Evolutionary conservation across 2,888 invertebrate species (phyloP).

Genomic region (Xanthia icteritia): DNA sequence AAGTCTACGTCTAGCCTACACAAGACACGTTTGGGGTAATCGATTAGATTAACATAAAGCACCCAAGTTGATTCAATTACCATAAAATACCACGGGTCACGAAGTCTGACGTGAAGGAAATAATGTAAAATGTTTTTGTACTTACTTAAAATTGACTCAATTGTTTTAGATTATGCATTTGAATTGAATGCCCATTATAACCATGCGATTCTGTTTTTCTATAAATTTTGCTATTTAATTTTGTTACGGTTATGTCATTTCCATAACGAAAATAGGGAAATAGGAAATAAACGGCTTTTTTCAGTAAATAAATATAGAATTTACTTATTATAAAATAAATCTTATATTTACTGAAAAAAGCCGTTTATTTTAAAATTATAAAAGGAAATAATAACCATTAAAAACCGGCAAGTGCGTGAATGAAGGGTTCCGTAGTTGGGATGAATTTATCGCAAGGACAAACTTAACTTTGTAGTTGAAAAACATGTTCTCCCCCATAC

Average conservation of each 20-base stretch:
- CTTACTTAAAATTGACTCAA: conserved; percentile 31
- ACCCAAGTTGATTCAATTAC: conserved; percentile 54
- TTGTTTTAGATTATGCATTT: conserved; percentile 41
- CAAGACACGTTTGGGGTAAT: conserved; percentile 47
- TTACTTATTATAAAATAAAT: too few species aligned
- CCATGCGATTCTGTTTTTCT: conserved; percentile 28
- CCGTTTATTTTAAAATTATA: conserved; percentile 4
- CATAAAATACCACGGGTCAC: conserved; percentile 60
- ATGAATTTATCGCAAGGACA: too few species aligned
- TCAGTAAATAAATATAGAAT: too few species aligned
- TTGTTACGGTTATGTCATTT: not conserved
- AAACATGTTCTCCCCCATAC: too few species aligned
- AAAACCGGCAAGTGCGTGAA: too few species aligned
- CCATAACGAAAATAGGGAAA: too few species aligned
- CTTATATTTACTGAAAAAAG: not conserved
- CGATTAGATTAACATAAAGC: conserved; percentile 49
- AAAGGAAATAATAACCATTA: not conserved
- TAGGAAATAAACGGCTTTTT: too few species aligned
- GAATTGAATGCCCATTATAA: conserved; percentile 15
- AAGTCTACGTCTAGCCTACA: conserved; percentile 16
- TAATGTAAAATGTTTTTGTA: conserved; percentile 33
- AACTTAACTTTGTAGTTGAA: too few species aligned
- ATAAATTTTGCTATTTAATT: conserved; percentile 4
- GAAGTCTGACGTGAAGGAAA: conserved; percentile 41
- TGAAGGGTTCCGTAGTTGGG: too few species aligned